Conservation (phyloP, 2,888 invertebrate species). For the Agriopis aurantiaria region DNA sequence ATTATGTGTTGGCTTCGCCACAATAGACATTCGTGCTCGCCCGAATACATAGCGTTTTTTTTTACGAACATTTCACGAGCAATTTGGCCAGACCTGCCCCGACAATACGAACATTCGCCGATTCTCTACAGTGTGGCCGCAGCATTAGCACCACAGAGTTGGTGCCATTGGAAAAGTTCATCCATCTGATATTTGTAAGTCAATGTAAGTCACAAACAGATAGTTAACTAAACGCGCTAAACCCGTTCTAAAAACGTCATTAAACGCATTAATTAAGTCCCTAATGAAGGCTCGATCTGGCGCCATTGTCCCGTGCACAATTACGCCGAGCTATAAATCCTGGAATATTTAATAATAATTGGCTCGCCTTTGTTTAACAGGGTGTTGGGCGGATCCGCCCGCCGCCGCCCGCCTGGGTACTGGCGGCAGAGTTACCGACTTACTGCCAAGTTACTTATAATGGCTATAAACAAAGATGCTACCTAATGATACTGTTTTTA, state of each 20-base stretch:
- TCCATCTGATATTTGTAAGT: no score
- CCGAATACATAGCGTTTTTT: no score
- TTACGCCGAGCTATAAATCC: conserved; percentile 63
- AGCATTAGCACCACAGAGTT: no score
- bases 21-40: no score
- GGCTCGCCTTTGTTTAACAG: conserved; percentile 83
- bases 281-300: conserved; percentile 70
- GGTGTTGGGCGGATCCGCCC: conserved; percentile 53
- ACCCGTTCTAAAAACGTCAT: conserved; percentile 37
- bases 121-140: no score
- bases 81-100: no score
- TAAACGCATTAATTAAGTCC: conserved; percentile 62
- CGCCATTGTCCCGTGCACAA: conserved; percentile 70
- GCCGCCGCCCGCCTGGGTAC: conserved; percentile 54
- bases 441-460: neutral
- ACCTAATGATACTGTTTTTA: neutral
- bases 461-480: conserved; percentile 1
- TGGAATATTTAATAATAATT: conserved; percentile 77
- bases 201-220: no score
- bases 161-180: no score
- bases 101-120: no score
- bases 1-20: no score
- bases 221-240: conserved; percentile 23
- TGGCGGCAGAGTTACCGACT: conserved; percentile 48
- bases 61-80: no score